A percentile compares a stretch with the other conserved stretches of the same genome.
Conservation (phyloP, 1,140 invertebrate species). For the Drosophila subpulchrella region DNA sequence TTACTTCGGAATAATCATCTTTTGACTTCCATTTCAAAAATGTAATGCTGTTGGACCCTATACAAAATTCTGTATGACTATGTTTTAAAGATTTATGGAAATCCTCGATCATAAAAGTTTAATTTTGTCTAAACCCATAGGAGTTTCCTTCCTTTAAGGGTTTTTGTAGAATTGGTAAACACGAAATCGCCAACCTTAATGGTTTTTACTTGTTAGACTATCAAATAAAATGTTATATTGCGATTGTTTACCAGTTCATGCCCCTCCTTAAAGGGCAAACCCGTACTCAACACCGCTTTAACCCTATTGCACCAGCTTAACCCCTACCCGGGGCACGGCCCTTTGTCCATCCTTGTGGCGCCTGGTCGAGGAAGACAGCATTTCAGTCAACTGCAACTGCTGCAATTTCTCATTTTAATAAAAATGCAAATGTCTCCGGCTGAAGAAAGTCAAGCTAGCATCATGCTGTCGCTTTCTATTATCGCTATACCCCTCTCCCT, state of each 20-base stretch:
- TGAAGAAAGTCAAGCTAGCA: slow-evolving; percentile 69
- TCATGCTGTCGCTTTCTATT: slow-evolving; percentile 17
- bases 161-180: no score
- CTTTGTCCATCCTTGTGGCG: slow-evolving; percentile 46
- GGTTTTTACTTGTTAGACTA: slow-evolving; percentile 12
- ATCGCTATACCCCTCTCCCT: slow-evolving; percentile 11
- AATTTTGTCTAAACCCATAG: no score
- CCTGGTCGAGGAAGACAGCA: slow-evolving; percentile 19
- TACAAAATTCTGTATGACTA: no score
- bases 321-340: not conserved
- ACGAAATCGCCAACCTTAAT: not conserved
- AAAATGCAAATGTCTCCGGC: slow-evolving; percentile 74
- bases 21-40: no score
- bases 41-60: no score
- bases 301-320: slow-evolving; percentile 7
- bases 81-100: no score
- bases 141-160: no score
- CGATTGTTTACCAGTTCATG: slow-evolving; percentile 16
- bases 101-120: no score
- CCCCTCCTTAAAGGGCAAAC: not conserved
- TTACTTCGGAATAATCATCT: no score
- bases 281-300: not conserved
- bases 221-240: slow-evolving; percentile 30
- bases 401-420: slow-evolving; percentile 80
- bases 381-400: slow-evolving; percentile 63